Evolutionary conservation across 1,140 invertebrate genomes (phyloP), one percentile per base, ranked within the genome.

Genomic region (Pseudomyrmex dendroicus): DNA sequence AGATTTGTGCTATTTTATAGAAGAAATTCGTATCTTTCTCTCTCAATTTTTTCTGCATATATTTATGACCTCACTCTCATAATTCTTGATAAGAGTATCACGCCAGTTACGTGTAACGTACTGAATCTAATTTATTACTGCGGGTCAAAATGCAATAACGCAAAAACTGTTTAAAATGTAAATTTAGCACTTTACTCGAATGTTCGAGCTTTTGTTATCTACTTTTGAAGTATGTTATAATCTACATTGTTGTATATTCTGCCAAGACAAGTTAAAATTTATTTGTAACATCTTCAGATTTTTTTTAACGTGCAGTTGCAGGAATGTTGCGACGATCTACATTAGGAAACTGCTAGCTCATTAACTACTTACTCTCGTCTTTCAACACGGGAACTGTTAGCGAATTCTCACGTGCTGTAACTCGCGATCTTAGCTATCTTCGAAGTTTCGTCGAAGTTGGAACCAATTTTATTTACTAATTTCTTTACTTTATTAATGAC

Each of bases 261-360:
- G 9, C 5, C 56, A 48, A 73, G 12, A 22, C 20, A 62, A 62
- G 5, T 64, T 64, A 54, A 66, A 66, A 35, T 35, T 64, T 7
- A 50, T 13, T 52, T 4, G 25, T 8, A 7, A 15, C 10, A 52
- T 17, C 0, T 5, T 8, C 2, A 4, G 20, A 7, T 52, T 2
- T 35, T 76, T 52, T 35, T 72, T 44, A 35, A 63, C 10, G 22
- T 20, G 20, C 0, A 7, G 35, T 2, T 46, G 13, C 35, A 20
- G 22, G 25, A 52, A 20, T 15, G 46, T 15, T 12, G 22, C n/a
- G 20, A 8, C 46, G 3, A 76, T 76, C n/a, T 64, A 64, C 64
- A 25, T 76, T 76, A 52, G 35, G 12, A 63, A 76, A 64, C 44
- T 52, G 46, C 73, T 66, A 66, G 46, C 12, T 76, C 59, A 74